These are phyloP conservation scores for Carabus problematicus DNA, from an alignment of 2,888 invertebrate species.

Conservation along the genomic window DNA sequence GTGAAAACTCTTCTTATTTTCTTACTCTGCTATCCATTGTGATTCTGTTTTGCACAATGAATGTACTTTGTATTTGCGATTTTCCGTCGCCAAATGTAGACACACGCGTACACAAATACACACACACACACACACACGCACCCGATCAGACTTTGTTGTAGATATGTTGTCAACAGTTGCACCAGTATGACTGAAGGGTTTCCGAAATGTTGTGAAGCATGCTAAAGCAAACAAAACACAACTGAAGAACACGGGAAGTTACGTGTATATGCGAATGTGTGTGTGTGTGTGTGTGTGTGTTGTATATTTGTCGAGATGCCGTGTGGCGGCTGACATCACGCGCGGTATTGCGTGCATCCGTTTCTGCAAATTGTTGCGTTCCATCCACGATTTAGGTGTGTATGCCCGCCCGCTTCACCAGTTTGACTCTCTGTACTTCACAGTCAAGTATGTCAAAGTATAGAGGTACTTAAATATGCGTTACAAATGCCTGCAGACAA, in stretches of 20 bases:
- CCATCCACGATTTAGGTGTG: conserved; percentile 14
- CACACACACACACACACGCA: background rate
- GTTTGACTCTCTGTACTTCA: background rate
- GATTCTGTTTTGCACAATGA: no score
- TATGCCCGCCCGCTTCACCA: background rate
- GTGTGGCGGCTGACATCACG: conserved; percentile 10
- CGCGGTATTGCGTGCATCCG: conserved; percentile 17
- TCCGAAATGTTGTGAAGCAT: conserved; percentile 19
- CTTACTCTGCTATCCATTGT: no score
- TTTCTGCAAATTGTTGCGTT: conserved; percentile 19
- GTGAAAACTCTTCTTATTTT: no score
- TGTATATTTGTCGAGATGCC: conserved; percentile 8
- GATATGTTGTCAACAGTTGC: conserved; percentile 4
- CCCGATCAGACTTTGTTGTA: background rate
- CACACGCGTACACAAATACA: background rate
- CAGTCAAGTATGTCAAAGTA: no score
- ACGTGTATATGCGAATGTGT: background rate
- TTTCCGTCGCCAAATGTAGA: background rate
- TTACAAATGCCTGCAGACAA: no score
- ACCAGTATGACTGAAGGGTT: conserved; percentile 5
- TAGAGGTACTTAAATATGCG: no score
- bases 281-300: conserved; percentile 6
- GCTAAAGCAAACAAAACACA: conserved; percentile 15
- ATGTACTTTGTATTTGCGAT: no score
- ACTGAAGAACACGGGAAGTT: conserved; percentile 5